These are phyloP conservation scores for Dendropsophus ebraccatus DNA, from an alignment of 2,113 vertebrate genomes.

Conservation along the genomic window DNA sequence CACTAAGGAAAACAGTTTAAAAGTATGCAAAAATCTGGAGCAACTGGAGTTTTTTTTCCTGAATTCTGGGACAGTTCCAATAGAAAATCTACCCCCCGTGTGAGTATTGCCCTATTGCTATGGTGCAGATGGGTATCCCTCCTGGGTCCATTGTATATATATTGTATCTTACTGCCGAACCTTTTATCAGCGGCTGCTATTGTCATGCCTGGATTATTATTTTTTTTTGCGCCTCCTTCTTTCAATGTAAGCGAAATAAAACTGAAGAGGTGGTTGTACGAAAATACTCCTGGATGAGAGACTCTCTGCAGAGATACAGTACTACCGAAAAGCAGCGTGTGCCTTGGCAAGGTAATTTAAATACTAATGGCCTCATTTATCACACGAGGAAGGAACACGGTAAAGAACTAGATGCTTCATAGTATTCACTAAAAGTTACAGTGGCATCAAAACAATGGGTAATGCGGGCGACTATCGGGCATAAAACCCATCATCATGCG, in stretches of 20 bases:
- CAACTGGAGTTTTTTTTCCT: too few species aligned
- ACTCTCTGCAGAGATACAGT: background rate
- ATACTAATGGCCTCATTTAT: conserved; percentile 46
- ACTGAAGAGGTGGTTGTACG: conserved; percentile 5
- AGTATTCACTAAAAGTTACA: conserved; percentile 20
- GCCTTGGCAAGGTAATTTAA: conserved; percentile 40
- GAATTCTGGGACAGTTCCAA: too few species aligned
- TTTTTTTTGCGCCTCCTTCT: background rate
- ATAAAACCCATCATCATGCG: background rate
- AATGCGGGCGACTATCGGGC: background rate
- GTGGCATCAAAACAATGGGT: conserved; percentile 14
- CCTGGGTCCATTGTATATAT: background rate
- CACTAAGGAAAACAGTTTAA: too few species aligned
- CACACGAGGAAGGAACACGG: background rate
- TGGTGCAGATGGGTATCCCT: too few species aligned
- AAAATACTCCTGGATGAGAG: conserved; percentile 13
- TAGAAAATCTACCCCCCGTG: too few species aligned
- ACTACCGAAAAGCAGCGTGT: conserved; percentile 5
- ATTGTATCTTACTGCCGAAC: background rate
- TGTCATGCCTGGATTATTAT: background rate
- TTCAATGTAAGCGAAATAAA: background rate
- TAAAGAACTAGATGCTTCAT: conserved; percentile 15
- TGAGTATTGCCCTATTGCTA: too few species aligned
- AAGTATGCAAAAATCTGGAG: too few species aligned
- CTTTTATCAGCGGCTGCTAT: background rate